phyloP scores from a whole-genome alignment of 2,888 invertebrate genomes.

The Ischnura elegans region DNA sequence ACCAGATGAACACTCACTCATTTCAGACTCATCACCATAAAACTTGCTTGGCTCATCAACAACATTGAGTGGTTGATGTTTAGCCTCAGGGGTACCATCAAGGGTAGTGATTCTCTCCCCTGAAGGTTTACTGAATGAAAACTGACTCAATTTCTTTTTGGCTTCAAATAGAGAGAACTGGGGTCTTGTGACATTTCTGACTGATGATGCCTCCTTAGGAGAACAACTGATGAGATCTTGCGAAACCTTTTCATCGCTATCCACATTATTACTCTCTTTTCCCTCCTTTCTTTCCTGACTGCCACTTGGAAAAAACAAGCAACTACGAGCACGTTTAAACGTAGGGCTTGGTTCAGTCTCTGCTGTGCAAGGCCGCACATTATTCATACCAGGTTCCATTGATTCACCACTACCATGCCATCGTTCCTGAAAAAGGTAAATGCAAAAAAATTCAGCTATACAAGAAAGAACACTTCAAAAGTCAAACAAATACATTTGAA shows the following conservation, averaged over 20 bases:
- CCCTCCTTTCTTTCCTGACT: background rate
- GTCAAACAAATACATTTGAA: too few species aligned
- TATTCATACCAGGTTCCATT: background rate
- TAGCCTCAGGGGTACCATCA: background rate
- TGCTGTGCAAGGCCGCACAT: background rate
- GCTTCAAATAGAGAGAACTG: background rate
- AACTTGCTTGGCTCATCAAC: background rate
- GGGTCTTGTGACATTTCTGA: background rate
- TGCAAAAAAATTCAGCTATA: background rate
- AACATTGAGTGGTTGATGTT: background rate
- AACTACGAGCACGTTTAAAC: background rate
- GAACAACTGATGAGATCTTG: too few species aligned
- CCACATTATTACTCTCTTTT: background rate
- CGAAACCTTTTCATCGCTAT: background rate
- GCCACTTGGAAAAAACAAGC: background rate
- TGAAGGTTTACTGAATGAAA: background rate
- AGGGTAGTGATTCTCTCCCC: background rate
- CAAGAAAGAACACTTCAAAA: background rate
- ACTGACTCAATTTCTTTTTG: background rate
- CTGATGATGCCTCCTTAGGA: background rate
- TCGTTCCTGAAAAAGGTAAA: background rate
- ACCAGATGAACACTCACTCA: background rate
- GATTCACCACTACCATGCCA: background rate
- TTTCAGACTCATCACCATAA: background rate
- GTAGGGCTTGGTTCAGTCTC: conserved; percentile 9